These are phyloP conservation scores for Gallinago media DNA, from an alignment of 2,113 vertebrate genomes.

Conservation along the genomic window DNA sequence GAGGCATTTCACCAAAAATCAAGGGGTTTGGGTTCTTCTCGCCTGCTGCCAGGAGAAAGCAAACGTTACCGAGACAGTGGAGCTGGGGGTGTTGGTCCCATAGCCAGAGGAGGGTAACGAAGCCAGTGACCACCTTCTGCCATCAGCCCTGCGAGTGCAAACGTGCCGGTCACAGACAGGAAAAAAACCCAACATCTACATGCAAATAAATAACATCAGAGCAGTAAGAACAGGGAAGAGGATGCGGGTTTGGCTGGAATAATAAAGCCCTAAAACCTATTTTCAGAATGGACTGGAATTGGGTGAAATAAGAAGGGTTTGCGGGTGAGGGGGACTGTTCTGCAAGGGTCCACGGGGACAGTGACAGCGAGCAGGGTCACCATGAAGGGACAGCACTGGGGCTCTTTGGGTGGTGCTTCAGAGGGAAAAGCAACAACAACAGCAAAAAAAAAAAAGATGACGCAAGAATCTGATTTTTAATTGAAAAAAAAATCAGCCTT, in stretches of 20 bases:
- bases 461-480: not conserved
- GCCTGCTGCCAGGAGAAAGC: not conserved
- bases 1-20: not conserved
- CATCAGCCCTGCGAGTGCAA: constrained; percentile 86
- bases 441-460: not conserved
- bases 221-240: not conserved
- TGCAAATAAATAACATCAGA: not conserved
- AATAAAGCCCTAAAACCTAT: not conserved
- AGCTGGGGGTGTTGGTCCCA: constrained; percentile 97
- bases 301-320: not conserved
- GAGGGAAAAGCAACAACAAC: too few species aligned
- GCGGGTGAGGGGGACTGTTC: not conserved
- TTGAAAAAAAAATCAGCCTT: not conserved
- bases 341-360: not conserved
- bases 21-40: not conserved
- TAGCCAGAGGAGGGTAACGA: constrained; percentile 98
- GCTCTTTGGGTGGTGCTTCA: rapidly evolving
- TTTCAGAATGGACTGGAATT: not conserved
- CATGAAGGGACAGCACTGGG: rapidly evolving
- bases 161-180: rapidly evolving
- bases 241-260: not conserved
- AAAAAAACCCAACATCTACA: not conserved
- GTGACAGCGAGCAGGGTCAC: not conserved
- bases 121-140: constrained; percentile 96
- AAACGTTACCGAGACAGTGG: constrained; percentile 90